phyloP scores from a whole-genome alignment of 2,113 vertebrate genomes.

The Phyllostomus hastatus region DNA sequence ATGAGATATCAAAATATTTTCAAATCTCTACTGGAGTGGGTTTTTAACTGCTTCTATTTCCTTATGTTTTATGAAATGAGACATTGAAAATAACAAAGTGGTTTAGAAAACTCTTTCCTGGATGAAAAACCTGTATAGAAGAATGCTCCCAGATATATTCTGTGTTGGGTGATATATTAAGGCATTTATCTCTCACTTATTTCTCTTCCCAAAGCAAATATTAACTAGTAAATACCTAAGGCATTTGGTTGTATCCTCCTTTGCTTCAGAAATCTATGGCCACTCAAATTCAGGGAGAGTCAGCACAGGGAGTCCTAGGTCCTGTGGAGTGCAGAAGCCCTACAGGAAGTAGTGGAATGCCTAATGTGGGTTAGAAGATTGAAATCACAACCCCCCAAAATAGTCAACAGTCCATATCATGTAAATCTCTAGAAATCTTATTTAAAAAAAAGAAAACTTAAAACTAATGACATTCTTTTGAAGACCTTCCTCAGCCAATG shows the following conservation, averaged over 20 bases:
- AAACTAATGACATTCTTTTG: not conserved
- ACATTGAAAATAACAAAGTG: not conserved
- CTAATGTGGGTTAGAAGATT: not conserved
- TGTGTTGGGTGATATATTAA: not conserved
- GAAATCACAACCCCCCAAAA: not conserved
- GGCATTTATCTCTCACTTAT: not conserved
- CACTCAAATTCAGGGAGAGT: not conserved
- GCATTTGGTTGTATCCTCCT: not conserved
- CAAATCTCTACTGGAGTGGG: not conserved
- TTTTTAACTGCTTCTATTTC: slow-evolving; percentile 26
- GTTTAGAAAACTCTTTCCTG: slow-evolving; percentile 36
- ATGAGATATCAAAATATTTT: slow-evolving; percentile 16
- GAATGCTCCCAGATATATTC: not conserved
- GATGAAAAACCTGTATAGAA: slow-evolving; percentile 14
- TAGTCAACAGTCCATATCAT: not conserved
- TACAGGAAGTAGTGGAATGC: not conserved
- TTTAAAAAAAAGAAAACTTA: not conserved
- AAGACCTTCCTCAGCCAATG: not conserved
- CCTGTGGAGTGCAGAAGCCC: not conserved
- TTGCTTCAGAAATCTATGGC: not conserved
- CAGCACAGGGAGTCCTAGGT: not conserved
- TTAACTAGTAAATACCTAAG: not conserved
- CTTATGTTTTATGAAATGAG: not conserved
- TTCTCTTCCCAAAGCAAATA: slow-evolving; percentile 30
- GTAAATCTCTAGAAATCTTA: slow-evolving; percentile 12